Evolutionary conservation across 64 coral and sea anemone genomes (phyloP), one percentile per base, ranked within the genome.

Genomic region (Montipora efflorescens): DNA sequence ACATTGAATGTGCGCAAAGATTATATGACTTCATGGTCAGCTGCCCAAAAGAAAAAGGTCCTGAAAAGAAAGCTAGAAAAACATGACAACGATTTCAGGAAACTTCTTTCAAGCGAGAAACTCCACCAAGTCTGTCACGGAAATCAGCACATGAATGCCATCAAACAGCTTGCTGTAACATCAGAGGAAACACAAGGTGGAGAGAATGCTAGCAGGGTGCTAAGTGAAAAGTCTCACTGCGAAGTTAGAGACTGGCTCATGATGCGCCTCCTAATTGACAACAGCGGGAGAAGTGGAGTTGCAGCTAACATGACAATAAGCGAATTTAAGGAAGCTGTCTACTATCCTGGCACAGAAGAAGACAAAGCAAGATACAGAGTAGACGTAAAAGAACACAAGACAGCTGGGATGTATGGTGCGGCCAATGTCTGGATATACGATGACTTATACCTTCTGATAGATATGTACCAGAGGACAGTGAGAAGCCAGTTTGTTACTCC

Each of bases 271-370:
- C 79, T 89, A 23, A 94, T 90, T 48, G 93, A 94, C 82, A 94
- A 94, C 68, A 84, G 79, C 68, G 87, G 93, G 19, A 67, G 87
- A 89, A 90, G 87, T 72, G 93, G 79, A 18, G 68, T 85, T 61
- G 87, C 62, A 19, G 71, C 93, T n/a, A 95, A 95, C 59, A 95
- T 95, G 88, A 95, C 80, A 44, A 74, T 69, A 46, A n/a, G 73
- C 50, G 80, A 95, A 75, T 95, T 87, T 23, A 84, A 90, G 46
- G 88, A 89, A 8, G 93, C 93, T 48, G 74, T 90, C 58, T 72
- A 79, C 76, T 83, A 90, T 52, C 47, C 28, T 13, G 69, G 79
- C 7, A 82, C 76, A 59, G 87, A 94, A 59, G 87, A 94, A 8
- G 87, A 94, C 87, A 75, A 44, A 6, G 79, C 61, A 52, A 80